These are phyloP conservation scores for Apantesis nais DNA, from an alignment of 2,888 invertebrate species.

Conservation along the genomic window DNA sequence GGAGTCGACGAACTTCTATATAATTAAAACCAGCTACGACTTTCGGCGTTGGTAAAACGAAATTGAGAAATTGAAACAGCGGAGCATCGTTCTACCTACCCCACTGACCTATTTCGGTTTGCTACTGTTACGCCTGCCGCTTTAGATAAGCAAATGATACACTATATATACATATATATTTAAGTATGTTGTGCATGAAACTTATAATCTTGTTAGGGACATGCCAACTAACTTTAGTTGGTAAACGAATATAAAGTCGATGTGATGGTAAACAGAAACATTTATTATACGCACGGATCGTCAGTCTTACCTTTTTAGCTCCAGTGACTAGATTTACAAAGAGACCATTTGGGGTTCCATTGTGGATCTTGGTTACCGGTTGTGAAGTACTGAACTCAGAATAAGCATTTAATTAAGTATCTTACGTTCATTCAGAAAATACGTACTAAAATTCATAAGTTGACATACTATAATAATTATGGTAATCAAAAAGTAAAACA, in stretches of 20 bases:
- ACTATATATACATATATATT: conserved; percentile 22
- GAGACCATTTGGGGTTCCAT: not conserved
- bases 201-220: not conserved
- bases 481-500: too few relatives aligned
- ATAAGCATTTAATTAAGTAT: too few relatives aligned
- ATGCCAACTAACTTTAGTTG: not conserved
- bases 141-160: conserved; percentile 40
- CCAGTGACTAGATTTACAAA: not conserved
- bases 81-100: conserved; percentile 30
- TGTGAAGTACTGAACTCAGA: not conserved
- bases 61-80: conserved; percentile 12
- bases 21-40: not conserved
- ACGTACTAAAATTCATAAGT: too few relatives aligned
- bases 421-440: too few relatives aligned
- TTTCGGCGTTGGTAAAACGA: conserved; percentile 1
- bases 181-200: not conserved
- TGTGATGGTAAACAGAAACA: not conserved
- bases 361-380: not conserved
- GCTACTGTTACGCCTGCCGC: conserved; percentile 25
- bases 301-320: not conserved
- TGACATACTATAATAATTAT: too few relatives aligned
- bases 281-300: not conserved
- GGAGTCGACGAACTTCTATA: not conserved
- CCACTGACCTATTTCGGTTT: conserved; percentile 42
- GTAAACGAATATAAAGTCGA: not conserved